Evolutionary conservation across 2,888 invertebrate species (phyloP).

Genomic region (Coenonympha arcania): DNA sequence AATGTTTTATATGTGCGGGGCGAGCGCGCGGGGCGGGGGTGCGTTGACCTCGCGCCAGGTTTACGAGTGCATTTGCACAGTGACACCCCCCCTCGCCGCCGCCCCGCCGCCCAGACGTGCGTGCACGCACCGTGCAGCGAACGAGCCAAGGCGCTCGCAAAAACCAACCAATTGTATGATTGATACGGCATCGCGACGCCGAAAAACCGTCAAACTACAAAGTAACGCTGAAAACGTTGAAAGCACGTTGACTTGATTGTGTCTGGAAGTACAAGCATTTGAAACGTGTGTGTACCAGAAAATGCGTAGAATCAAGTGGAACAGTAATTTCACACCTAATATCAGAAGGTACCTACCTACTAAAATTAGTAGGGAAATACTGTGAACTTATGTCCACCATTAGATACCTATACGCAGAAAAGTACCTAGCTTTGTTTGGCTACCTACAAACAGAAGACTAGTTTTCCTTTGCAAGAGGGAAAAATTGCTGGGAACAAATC

Average conservation of each 20-base stretch:
- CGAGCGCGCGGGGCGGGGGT: constrained; percentile 45
- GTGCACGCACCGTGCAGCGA: constrained; percentile 57
- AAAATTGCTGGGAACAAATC: too few species aligned
- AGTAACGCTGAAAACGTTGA: constrained; percentile 32
- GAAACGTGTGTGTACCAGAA: too few species aligned
- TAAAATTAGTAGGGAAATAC: too few species aligned
- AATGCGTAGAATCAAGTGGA: too few species aligned
- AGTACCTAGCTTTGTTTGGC: too few species aligned
- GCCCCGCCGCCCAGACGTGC: constrained; percentile 31
- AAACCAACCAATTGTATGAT: constrained; percentile 65
- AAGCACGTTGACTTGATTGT: constrained; percentile 22
- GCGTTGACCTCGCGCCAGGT: constrained; percentile 64
- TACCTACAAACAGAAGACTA: too few species aligned
- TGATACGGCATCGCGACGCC: constrained; percentile 56
- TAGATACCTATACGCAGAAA: too few species aligned
- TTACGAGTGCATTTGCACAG: constrained; percentile 73
- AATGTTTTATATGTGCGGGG: constrained; percentile 43
- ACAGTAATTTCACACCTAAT: too few species aligned
- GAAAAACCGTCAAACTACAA: constrained; percentile 35
- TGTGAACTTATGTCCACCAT: too few species aligned
- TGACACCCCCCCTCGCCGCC: constrained; percentile 52
- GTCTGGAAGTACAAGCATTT: constrained; percentile 11
- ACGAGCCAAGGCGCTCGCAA: too few species aligned
- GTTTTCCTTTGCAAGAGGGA: too few species aligned
- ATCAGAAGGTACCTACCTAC: too few species aligned